Conservation (phyloP, 2,113 vertebrate species). For the Zingel zingel region DNA sequence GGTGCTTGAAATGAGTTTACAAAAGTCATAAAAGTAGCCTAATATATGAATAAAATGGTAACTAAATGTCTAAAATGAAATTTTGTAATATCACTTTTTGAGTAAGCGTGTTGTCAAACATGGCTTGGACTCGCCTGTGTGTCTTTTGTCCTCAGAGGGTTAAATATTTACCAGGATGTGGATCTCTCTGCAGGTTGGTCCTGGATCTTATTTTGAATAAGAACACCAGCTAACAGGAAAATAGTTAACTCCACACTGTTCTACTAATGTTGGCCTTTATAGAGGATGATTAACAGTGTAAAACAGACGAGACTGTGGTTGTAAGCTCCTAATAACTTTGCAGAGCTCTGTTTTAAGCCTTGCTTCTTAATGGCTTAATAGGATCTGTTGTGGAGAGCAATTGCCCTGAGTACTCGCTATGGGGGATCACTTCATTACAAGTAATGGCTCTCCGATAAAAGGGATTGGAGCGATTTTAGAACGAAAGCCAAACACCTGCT, state of each 20-base stretch:
- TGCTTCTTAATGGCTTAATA: conserved; percentile 61
- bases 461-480: background rate
- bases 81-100: no score
- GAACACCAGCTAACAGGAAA: background rate
- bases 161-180: background rate
- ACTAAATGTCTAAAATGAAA: no score
- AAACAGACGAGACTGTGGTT: background rate
- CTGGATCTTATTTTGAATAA: background rate
- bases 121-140: no score
- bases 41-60: no score
- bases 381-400: conserved; percentile 57
- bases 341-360: conserved; percentile 54
- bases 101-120: no score
- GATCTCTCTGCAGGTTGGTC: background rate
- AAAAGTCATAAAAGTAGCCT: no score
- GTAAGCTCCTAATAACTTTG: conserved; percentile 41
- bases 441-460: conserved; percentile 13
- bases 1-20: no score
- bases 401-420: conserved; percentile 44
- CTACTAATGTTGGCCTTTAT: background rate
- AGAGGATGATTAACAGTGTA: background rate
- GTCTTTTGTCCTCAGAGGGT: no score
- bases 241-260: background rate
- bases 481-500: background rate
- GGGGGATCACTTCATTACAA: conserved; percentile 43